Evolutionary conservation across 2,797 vertebrate species (phyloP), one percentile per base, ranked within the genome.

Genomic region (Ispidina lecontei): DNA sequence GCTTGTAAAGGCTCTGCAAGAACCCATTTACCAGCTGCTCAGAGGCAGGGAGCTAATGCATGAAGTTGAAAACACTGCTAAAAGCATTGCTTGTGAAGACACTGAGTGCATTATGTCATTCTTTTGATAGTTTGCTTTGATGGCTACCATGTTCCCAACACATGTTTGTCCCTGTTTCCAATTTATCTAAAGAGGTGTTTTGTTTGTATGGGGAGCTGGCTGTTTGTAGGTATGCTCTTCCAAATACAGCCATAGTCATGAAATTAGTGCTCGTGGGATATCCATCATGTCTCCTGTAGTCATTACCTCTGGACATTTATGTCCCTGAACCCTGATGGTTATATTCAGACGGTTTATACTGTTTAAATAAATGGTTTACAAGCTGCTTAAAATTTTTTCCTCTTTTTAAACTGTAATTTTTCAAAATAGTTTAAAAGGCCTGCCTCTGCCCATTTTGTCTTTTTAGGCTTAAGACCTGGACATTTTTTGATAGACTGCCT

Each of bases 391-490:
- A 84, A 70, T 79, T 74, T 14, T 84, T 92, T 88, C 14, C n/a
- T 84, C 22, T 78, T 12, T 54, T 89, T 88, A 84, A 91, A 82
- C 60, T 84, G 44, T 76, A 87, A 52, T 91, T 93, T 91, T 91
- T 59, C 63, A 90, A 90, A 94, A 89, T 41, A 93, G 22, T 86
- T 91, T 84, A 44, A 89, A 87, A 67, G 44, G 39, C 43, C 35
- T 13, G 37, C 14, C 37, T 39, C 31, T 94, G 60, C n/a, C 77
- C 39, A 37, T 91, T 63, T 92, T 95, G 91, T 94, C 86, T 76
- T 92, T 84, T 86, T 91, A 95, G 90, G 94, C 88, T 82, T 75
- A 56, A 88, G 68, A 77, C 88, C 93, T 63, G 67, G 39, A 60
- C 52, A 54, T 31, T 90, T 92, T 89, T 87, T 90, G 84, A 91